Conservation (phyloP, 2,888 invertebrate genomes). For the Melinaea marsaeus region DNA sequence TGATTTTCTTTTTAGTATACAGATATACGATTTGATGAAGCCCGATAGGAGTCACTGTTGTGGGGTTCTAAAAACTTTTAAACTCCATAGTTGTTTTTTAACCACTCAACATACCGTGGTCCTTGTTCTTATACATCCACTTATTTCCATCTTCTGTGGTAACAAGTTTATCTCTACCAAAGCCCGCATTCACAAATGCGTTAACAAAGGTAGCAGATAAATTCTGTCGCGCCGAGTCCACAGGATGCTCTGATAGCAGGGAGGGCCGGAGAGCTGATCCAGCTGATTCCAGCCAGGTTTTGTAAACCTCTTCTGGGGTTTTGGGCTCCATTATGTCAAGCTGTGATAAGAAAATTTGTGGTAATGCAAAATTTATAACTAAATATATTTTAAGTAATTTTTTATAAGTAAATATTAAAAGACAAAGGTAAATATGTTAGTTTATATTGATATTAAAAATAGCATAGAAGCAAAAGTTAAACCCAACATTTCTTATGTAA, state of each 20-base stretch:
- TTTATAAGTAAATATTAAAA: too few relatives aligned
- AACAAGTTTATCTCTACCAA: conserved; percentile 96
- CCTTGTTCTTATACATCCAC: conserved; percentile 98
- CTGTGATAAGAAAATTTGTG: conserved; percentile 51
- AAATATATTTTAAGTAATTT: too few relatives aligned
- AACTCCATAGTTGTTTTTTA: too few relatives aligned
- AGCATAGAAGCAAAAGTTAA: too few relatives aligned
- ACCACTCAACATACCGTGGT: conserved; percentile 79
- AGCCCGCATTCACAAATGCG: conserved; percentile 98
- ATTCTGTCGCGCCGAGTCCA: conserved; percentile 97
- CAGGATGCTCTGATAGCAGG: conserved; percentile 83
- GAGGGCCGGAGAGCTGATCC: conserved; percentile 81
- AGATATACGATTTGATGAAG: too few relatives aligned
- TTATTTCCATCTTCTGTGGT: conserved; percentile 89
- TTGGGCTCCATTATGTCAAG: conserved; percentile 99
- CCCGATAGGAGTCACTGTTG: too few relatives aligned
- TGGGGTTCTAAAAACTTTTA: too few relatives aligned
- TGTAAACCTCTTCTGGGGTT: conserved; percentile 99
- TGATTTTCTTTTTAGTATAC: too few relatives aligned
- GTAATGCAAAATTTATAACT: not conserved
- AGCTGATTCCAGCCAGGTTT: conserved; percentile 95
- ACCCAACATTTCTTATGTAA: too few relatives aligned
- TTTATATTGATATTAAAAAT: too few relatives aligned
- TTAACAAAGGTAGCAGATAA: conserved; percentile 98
- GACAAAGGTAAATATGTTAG: too few relatives aligned